phyloP scores from a whole-genome alignment of 2,888 invertebrate genomes.

The Synergus itoensis region DNA sequence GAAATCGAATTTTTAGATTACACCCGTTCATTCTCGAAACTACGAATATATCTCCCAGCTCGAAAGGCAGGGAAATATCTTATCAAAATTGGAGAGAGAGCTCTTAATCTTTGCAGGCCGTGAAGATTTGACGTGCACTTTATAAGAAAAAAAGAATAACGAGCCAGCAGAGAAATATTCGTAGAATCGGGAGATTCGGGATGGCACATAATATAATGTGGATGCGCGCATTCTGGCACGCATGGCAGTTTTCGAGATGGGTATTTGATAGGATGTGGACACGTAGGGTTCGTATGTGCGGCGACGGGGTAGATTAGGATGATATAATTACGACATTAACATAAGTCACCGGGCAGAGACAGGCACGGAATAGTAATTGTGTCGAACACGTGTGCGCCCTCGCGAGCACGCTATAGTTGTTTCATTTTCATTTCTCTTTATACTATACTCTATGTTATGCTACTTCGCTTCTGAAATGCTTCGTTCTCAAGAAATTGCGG shows the following conservation, averaged over 20 bases:
- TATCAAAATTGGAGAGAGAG: conserved; percentile 8
- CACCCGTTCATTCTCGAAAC: too few relatives aligned
- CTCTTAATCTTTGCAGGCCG: background rate
- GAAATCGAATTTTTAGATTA: too few relatives aligned
- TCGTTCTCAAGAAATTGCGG: conserved; percentile 56
- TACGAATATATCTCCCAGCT: too few relatives aligned
- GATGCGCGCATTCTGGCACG: conserved; percentile 75
- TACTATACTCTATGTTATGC: background rate
- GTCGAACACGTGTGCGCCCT: conserved; percentile 72
- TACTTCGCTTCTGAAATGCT: conserved; percentile 48
- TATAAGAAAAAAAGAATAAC: background rate
- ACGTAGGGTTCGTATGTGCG: conserved; percentile 71
- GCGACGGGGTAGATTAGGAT: conserved; percentile 75
- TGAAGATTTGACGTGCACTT: background rate
- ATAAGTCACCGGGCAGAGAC: conserved; percentile 76
- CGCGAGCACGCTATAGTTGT: conserved; percentile 48
- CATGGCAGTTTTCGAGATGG: conserved; percentile 76
- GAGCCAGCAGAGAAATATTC: conserved; percentile 20
- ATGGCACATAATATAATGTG: conserved; percentile 39
- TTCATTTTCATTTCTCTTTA: conserved; percentile 43
- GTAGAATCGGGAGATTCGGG: conserved; percentile 27
- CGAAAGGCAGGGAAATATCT: background rate
- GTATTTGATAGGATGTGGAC: conserved; percentile 75
- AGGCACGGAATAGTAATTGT: conserved; percentile 74
- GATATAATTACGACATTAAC: conserved; percentile 78